phyloP scores from a whole-genome alignment of 2,888 invertebrate genomes.

The Platypus cylindrus region DNA sequence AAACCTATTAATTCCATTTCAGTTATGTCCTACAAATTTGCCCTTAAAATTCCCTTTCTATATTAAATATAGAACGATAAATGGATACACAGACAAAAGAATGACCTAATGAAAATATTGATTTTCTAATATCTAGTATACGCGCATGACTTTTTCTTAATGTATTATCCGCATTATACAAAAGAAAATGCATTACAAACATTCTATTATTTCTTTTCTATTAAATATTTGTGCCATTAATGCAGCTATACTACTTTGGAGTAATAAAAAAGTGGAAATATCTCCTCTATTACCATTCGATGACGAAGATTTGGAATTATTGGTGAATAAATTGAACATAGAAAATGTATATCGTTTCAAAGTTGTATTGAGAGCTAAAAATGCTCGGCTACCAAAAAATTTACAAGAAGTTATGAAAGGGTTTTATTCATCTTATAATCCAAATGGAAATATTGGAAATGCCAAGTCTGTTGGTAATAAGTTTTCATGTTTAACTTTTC shows the following conservation, averaged over 20 bases:
- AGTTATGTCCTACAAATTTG: too few species aligned
- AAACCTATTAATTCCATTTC: too few species aligned
- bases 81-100: too few species aligned
- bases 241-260: conserved; percentile 24
- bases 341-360: conserved; percentile 27
- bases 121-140: not conserved
- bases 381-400: conserved; percentile 19
- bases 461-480: conserved; percentile 27
- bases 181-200: conserved; percentile 2
- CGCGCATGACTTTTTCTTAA: too few species aligned
- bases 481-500: not conserved
- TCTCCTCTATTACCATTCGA: conserved; percentile 29
- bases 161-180: too few species aligned
- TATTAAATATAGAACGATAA: too few species aligned
- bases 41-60: too few species aligned
- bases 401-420: conserved; percentile 24
- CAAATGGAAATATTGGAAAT: conserved; percentile 26
- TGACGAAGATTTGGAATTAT: conserved; percentile 25
- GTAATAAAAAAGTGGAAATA: conserved; percentile 25
- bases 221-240: conserved; percentile 16
- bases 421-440: conserved; percentile 27
- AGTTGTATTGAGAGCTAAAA: conserved; percentile 11
- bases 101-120: conserved; percentile 2
- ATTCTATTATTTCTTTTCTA: conserved; percentile 5
- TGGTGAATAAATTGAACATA: conserved; percentile 23